Evolutionary conservation across 64 coral and sea anemone species (phyloP).

Genomic region (Montipora efflorescens): DNA sequence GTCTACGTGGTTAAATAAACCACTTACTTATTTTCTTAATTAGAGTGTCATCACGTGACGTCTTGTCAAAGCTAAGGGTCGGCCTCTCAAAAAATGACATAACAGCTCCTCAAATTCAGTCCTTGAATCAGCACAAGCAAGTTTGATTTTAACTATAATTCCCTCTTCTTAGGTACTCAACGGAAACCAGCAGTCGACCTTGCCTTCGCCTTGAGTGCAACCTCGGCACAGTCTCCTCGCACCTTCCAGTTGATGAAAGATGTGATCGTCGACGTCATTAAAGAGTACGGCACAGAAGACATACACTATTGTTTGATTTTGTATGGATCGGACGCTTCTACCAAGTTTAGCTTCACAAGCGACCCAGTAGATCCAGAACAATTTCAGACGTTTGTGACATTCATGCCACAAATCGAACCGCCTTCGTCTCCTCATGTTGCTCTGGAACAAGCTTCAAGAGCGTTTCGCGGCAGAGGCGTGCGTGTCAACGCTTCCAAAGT

Average conservation of each 20-base stretch:
- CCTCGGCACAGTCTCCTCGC: constrained; percentile 21
- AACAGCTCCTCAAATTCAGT: too few relatives aligned
- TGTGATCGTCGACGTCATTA: constrained; percentile 51
- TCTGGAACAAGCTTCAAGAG: constrained; percentile 2
- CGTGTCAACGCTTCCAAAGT: constrained; percentile 53
- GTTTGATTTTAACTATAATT: neutral
- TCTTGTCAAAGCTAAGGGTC: too few relatives aligned
- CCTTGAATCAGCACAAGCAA: too few relatives aligned
- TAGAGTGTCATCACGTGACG: too few relatives aligned
- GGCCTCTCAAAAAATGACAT: too few relatives aligned
- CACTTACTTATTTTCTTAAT: too few relatives aligned
- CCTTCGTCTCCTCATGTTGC: constrained; percentile 36
- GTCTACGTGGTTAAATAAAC: too few relatives aligned
- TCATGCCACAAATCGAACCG: neutral
- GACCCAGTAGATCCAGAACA: neutral
- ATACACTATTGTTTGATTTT: constrained; percentile 52
- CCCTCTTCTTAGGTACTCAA: neutral
- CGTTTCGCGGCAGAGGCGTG: constrained; percentile 10
- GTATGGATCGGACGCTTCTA: constrained; percentile 39
- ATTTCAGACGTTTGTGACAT: neutral
- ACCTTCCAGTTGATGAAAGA: constrained; percentile 58
- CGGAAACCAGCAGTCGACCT: constrained; percentile 46
- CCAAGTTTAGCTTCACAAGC: constrained; percentile 45
- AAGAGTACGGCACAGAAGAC: constrained; percentile 48
- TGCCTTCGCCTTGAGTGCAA: constrained; percentile 71